Evolutionary conservation across 2,113 vertebrate genomes (phyloP).

Genomic region (Phalacrocorax pelagicus): DNA sequence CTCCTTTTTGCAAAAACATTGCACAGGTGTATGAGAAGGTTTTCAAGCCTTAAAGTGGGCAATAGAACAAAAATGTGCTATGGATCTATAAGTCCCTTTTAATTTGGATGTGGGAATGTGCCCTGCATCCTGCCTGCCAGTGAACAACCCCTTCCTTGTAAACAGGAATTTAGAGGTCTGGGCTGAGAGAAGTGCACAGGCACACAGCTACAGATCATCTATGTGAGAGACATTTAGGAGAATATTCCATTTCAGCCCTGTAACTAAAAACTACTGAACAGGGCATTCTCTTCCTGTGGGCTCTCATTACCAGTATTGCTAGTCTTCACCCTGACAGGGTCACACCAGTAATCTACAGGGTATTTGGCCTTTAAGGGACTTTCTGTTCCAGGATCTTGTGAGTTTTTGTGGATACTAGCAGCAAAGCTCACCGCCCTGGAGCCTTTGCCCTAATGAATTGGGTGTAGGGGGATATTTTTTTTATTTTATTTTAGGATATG

Average conservation of each 20-base stretch:
- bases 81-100: not conserved
- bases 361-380: not conserved
- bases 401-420: not conserved
- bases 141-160: not conserved
- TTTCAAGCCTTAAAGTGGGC: not conserved
- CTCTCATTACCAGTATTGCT: not conserved
- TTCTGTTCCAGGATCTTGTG: not conserved
- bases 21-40: not conserved
- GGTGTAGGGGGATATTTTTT: not conserved
- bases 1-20: not conserved
- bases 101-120: not conserved
- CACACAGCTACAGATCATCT: not conserved
- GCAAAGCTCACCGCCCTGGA: not conserved
- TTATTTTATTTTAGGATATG: not conserved
- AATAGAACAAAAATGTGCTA: not conserved
- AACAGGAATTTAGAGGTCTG: constrained; percentile 14
- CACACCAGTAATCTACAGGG: not conserved
- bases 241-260: not conserved
- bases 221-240: not conserved
- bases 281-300: not conserved
- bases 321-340: not conserved
- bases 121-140: not conserved
- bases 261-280: not conserved
- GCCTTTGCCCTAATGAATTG: not conserved
- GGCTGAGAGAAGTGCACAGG: not conserved